Percentiles rank a stretch among this genome's conserved stretches.
phyloP scores from a whole-genome alignment of 2,797 vertebrate genomes.

The Gymnodraco acuticeps region DNA sequence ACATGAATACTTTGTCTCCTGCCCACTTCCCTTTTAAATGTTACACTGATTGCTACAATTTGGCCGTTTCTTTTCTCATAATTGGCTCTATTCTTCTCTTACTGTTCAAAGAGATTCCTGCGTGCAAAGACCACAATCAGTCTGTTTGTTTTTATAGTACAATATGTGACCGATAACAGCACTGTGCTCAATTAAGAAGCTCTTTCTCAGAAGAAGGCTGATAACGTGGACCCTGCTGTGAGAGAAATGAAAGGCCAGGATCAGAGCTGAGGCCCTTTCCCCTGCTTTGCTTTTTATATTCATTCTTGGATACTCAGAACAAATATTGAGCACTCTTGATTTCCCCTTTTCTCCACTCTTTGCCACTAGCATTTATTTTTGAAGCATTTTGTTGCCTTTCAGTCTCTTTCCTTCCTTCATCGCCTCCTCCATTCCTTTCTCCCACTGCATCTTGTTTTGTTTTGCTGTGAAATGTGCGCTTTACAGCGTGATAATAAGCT shows the following conservation, averaged over 20 bases:
- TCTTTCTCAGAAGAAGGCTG: conserved; percentile 40
- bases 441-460: conserved; percentile 40
- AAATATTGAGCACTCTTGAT: background rate
- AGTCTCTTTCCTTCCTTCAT: conserved; percentile 10
- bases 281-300: conserved; percentile 12
- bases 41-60: conserved; percentile 52
- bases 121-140: conserved; percentile 40
- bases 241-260: conserved; percentile 58
- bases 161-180: conserved; percentile 52
- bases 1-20: conserved; percentile 23
- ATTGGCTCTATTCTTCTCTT: conserved; percentile 42
- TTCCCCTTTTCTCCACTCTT: background rate
- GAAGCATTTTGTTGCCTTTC: conserved; percentile 14
- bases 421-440: conserved; percentile 1
- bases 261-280: background rate
- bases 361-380: background rate
- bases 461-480: conserved; percentile 61
- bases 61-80: conserved; percentile 31
- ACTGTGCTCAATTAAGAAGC: conserved; percentile 44
- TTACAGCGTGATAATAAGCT: conserved; percentile 62
- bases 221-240: conserved; percentile 56
- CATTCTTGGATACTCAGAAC: background rate
- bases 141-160: conserved; percentile 25
- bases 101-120: conserved; percentile 43
- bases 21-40: conserved; percentile 45